Base-by-base conservation (phyloP, 2,888 invertebrate genomes). In the Entomobrya proxima region DNA sequence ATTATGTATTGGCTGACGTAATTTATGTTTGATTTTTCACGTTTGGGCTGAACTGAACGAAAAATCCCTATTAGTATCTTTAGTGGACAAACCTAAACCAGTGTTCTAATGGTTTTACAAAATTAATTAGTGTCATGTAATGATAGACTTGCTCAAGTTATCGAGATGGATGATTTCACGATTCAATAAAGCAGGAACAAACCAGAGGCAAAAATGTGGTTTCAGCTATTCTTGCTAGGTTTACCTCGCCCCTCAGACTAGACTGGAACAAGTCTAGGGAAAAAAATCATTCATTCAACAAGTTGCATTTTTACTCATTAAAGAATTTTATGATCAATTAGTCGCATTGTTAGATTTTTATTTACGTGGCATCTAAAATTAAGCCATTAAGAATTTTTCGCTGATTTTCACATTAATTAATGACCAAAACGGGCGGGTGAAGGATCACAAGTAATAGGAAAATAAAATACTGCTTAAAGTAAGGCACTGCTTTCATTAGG, bases 111-210 rank as follows among this genome's bases (percentile, higher is more conserved):
- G 18, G 11, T 58, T 35, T 5, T 5, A 18, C 18, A n/a, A 64
- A 35, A 64, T 64, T 64, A 64, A 64, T 64, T 64, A 64, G 35
- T 64, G 61, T 64, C 32, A 64, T 18, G 18, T 64, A 64, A 64
- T 64, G 35, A 64, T 64, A 64, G 61, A 35, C 7, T 64, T 64
- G 35, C n/a, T 13, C 61, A 18, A 64, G 18, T 18, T n/a, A 35
- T 35, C 35, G 1, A 35, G 61, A 64, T 18, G 18, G 35, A 64
- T 35, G 35, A 64, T 32, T 35, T 64, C 61, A 35, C 35, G 61
- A 64, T 35, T 64, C 32, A 64, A 64, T 35, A 35, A 64, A 18
- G 35, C 61, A 64, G 61, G 61, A 64, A 64, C 61, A 64, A 64
- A 32, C 35, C 35, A 35, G 18, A 21, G 21, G 32, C 3, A 64